Evolutionary conservation across 2,797 vertebrate species (phyloP), one percentile per base, ranked within the genome.

Genomic region (Lutjanus argentimaculatus): DNA sequence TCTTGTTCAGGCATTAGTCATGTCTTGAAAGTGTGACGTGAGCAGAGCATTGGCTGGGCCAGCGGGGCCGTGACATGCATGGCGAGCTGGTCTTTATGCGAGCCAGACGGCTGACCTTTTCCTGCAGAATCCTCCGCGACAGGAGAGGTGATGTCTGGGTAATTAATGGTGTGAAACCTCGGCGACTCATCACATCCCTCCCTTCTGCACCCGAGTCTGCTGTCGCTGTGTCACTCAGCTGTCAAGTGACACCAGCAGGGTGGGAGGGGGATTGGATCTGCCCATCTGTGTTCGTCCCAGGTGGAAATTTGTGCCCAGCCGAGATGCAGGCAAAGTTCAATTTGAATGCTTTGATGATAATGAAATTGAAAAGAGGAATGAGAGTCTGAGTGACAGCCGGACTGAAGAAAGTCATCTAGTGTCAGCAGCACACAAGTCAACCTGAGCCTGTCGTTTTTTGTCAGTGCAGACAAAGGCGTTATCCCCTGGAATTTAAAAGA

Each of bases 91-190:
- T 89, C 80, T 90, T 85, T 75, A 85, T 84, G 58, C 7, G 9
- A 87, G 81, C 83, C 92, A 93, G 93, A 88, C 89, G 55, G 75
- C 82, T 94, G 94, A 95, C 94, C 93, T 95, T 95, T 95, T 89
- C 84, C 75, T 71, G 70, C 70, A 79, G 72, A 82, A 80, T 76
- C 73, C 75, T 79, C 51, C 5, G 30, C 2, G 61, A 84, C 59
- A 21, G 75, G 78, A 89, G 85, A 89, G 78, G 83, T 84, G 88
- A 83, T 76, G 85, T 90, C 91, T 90, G 88, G 79, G 73, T 92
- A 94, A 94, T 95, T 92, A 93, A 93, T 86, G 67, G 80, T 83
- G 77, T 76, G 75, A 89, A 88, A 75, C 62, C 51, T 61, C 14
- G 21, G 46, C 59, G 19, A 69, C 76, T 89, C 79, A 67, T 86